These are phyloP conservation scores for Mormyrus iriodes DNA, from an alignment of 2,113 vertebrate species.

Conservation along the genomic window DNA sequence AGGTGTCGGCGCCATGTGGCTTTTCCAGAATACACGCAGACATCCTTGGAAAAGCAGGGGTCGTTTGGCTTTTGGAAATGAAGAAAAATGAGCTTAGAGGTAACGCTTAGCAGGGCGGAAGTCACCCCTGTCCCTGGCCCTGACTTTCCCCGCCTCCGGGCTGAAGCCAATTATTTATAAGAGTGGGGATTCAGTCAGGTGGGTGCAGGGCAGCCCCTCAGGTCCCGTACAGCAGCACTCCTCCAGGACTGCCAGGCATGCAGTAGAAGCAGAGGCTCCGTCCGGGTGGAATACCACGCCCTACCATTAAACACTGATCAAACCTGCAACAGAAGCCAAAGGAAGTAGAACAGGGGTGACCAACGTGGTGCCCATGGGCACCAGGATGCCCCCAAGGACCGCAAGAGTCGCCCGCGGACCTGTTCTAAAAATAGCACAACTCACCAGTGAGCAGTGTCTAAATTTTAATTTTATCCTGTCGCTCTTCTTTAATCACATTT, in stretches of 20 bases:
- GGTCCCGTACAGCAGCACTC: background rate
- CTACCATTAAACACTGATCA: background rate
- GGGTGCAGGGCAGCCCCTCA: background rate
- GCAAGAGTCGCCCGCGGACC: no score
- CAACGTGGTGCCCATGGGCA: no score
- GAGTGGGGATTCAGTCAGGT: background rate
- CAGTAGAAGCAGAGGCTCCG: background rate
- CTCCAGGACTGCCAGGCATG: background rate
- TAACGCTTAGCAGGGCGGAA: background rate
- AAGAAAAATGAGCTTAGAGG: background rate
- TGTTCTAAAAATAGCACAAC: no score
- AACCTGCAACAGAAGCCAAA: background rate
- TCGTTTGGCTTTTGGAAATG: background rate
- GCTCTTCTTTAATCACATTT: no score
- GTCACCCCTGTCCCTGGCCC: background rate
- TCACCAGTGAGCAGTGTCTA: no score
- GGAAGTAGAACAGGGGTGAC: background rate
- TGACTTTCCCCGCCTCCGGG: background rate
- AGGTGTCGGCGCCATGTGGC: background rate
- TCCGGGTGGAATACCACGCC: background rate
- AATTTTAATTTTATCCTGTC: no score
- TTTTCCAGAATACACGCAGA: background rate
- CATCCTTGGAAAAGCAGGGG: background rate
- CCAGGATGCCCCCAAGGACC: no score
- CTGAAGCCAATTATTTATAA: constrained; percentile 26